Conservation (phyloP, 2,113 vertebrate species). For the Phaetusa simplex region DNA sequence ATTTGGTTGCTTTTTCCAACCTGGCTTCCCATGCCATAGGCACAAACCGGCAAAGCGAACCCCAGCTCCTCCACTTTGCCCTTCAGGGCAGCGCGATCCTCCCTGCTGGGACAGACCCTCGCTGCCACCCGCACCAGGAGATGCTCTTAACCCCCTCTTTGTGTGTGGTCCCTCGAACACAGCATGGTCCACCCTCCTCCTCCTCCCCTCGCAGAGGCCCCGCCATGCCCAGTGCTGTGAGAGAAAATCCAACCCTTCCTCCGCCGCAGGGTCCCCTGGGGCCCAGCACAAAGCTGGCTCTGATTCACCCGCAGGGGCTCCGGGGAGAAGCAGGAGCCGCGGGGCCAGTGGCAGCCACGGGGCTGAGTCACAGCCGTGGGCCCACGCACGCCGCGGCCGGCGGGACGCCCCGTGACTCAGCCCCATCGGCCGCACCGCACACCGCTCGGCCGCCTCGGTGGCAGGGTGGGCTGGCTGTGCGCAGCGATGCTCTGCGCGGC, state of each 20-base stretch:
- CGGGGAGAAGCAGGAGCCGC: background rate
- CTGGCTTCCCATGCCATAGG: background rate
- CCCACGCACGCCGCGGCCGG: background rate
- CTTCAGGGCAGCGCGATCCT: background rate
- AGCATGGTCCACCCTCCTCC: background rate
- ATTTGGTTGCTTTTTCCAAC: background rate
- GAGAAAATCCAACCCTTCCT: background rate
- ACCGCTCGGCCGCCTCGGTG: background rate
- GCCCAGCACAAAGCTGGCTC: background rate
- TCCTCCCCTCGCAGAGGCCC: background rate
- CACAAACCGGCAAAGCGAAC: fast-evolving
- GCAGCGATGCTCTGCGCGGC: background rate
- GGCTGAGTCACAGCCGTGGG: background rate
- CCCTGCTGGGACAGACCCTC: background rate
- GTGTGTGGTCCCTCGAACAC: no score
- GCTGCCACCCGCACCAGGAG: background rate
- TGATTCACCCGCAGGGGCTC: background rate
- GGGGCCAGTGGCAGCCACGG: background rate
- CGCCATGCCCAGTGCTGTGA: fast-evolving
- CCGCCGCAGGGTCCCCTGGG: fast-evolving
- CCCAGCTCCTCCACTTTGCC: background rate
- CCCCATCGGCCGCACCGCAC: background rate
- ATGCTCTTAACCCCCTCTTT: background rate
- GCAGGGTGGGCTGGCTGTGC: background rate
- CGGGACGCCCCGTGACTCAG: background rate